These are phyloP conservation scores for Pterophyllum scalare DNA, from an alignment of 2,113 vertebrate species.

Conservation along the genomic window DNA sequence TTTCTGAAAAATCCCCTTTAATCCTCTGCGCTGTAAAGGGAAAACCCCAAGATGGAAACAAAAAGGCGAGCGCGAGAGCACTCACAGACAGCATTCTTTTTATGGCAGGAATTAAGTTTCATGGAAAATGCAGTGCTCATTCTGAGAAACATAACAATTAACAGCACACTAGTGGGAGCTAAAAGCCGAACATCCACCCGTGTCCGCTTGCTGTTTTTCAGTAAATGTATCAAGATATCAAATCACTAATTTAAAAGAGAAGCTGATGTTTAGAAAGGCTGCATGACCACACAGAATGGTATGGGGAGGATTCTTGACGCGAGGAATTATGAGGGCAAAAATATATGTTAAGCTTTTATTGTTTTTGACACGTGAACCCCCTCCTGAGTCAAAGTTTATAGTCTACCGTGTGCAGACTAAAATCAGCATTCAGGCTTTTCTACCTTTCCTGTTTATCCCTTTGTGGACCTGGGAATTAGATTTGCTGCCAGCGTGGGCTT, in stretches of 20 bases:
- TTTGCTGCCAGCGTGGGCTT: conserved; percentile 43
- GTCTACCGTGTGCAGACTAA: not conserved
- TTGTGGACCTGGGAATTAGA: conserved; percentile 15
- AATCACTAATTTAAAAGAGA: not conserved
- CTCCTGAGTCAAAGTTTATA: conserved; percentile 13
- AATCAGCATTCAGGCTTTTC: conserved; percentile 17
- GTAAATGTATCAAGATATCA: not conserved
- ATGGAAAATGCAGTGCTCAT: not conserved
- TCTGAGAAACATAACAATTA: not conserved
- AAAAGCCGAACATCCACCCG: not conserved
- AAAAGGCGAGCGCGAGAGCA: not conserved
- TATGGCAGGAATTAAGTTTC: not conserved
- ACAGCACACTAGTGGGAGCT: not conserved
- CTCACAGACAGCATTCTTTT: fast-evolving
- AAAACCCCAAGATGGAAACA: not conserved
- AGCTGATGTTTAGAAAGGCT: not conserved
- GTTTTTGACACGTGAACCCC: not conserved
- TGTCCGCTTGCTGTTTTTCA: fast-evolving
- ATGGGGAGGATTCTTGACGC: not conserved
- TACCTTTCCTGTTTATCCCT: conserved; percentile 15
- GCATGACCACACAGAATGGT: not conserved
- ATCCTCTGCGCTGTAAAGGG: not conserved
- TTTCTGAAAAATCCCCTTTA: not conserved
- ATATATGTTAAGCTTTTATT: not conserved
- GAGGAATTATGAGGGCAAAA: not conserved